phyloP scores from a whole-genome alignment of 2,888 invertebrate genomes.

The Ichneumon xanthorius region DNA sequence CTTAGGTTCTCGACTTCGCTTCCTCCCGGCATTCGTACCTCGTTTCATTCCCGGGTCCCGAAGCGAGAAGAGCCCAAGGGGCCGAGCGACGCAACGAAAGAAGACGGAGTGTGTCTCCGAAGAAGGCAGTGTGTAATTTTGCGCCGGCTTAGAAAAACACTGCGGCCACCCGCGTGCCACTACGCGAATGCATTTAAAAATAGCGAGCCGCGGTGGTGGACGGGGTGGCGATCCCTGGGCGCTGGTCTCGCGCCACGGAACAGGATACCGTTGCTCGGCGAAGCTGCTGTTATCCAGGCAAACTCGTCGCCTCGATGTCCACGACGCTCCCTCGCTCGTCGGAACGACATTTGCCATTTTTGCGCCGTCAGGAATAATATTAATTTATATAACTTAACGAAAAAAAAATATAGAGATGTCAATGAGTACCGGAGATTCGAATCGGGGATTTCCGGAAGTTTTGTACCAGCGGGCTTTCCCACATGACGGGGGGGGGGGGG shows the following conservation, averaged over 20 bases:
- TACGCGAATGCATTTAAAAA: slow-evolving; percentile 83
- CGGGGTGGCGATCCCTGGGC: slow-evolving; percentile 47
- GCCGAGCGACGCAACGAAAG: slow-evolving; percentile 29
- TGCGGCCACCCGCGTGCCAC: slow-evolving; percentile 84
- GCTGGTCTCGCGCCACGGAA: slow-evolving; percentile 43
- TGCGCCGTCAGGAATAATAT: not conserved
- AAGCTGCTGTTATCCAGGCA: slow-evolving; percentile 11
- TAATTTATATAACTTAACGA: too few species aligned
- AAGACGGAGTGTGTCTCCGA: slow-evolving; percentile 42
- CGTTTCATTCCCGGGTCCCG: slow-evolving; percentile 40
- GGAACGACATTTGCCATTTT: slow-evolving; percentile 44
- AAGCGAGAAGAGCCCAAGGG: slow-evolving; percentile 63
- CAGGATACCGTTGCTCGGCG: slow-evolving; percentile 16
- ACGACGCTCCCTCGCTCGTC: not conserved
- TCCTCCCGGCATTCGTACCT: slow-evolving; percentile 46
- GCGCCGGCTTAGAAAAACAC: slow-evolving; percentile 85
- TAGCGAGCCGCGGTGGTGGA: slow-evolving; percentile 76
- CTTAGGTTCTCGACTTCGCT: slow-evolving; percentile 12
- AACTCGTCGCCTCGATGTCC: slow-evolving; percentile 11
- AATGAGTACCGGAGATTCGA: too few species aligned
- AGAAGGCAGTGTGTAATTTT: slow-evolving; percentile 84
- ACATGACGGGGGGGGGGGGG: too few species aligned
- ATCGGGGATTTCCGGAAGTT: too few species aligned
- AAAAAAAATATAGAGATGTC: too few species aligned
- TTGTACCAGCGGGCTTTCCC: too few species aligned